Base-by-base conservation (phyloP, 2,888 invertebrate genomes). In the Metellina segmentata region DNA sequence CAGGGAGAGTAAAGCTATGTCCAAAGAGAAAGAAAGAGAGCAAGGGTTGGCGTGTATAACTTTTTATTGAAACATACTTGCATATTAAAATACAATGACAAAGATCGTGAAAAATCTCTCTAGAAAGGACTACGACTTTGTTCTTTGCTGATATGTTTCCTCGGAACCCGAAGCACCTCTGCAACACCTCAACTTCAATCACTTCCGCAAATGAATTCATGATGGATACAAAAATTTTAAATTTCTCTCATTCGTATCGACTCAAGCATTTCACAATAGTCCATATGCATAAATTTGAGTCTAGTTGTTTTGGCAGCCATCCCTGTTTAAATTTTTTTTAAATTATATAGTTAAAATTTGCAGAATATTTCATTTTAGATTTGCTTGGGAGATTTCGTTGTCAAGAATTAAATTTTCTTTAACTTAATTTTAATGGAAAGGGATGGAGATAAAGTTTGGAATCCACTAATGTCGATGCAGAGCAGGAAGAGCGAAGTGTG, bases 11-110 rank as follows among this genome's bases (percentile, higher is more conserved):
- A 34, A 61, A 61, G 61, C 61, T 2, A 34, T 34, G 34, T 34
- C 34, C n/a, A n/a, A 34, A 34, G 34, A 61, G 7, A 61, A 6
- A 61, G 34, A 34, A 61, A 61, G 11, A 6, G 61, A 61, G 16
- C 61, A 61, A 16, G 61, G 5, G 61, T 61, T 16, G 61, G 61
- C 61, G 86, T 90, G 90, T 90, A 90, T 90, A 87, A 91, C 74
- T 75, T 90, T 91, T 91, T 91, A 91, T 91, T 91, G 91, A 91
- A 91, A 91, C 91, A 91, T 91, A 71, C 51, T 91, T 71, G 87
- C 87, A 87, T 91, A 91, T 91, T 91, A 91, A 91, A 91, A 91
- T 91, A 91, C 91, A 91, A 82, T 87, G 91, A 91, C 78, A 83
- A 91, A 82, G 74, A n/a, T 77, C 69, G 87, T 82, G 69, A 81